Percentiles rank a stretch among this genome's conserved stretches.
Evolutionary conservation across 2,113 vertebrate genomes (phyloP).

Genomic region (Potamarius usumacintae): DNA sequence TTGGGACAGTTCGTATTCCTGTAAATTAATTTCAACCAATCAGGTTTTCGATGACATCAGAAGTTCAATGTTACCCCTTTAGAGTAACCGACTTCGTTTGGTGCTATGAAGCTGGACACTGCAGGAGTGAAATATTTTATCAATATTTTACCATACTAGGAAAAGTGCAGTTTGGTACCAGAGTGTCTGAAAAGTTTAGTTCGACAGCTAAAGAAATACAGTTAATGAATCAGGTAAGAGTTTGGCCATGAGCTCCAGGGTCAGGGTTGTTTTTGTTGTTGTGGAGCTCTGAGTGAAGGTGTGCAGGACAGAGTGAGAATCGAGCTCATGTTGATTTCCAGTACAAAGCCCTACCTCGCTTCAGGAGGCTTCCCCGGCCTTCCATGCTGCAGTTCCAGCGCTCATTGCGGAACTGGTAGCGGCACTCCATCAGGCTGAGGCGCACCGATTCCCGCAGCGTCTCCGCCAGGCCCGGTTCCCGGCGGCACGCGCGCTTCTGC

Average conservation of each 20-base stretch:
- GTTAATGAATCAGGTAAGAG: background rate
- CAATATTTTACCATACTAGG: no score
- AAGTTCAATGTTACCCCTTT: no score
- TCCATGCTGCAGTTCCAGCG: conserved; percentile 99
- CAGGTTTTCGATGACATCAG: no score
- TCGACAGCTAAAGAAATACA: background rate
- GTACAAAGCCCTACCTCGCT: conserved; percentile 80
- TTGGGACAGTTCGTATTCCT: no score
- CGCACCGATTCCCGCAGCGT: conserved; percentile 88
- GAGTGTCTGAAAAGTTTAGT: background rate
- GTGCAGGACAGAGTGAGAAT: background rate
- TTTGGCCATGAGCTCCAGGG: background rate
- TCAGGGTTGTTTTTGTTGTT: background rate
- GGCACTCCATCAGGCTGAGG: conserved; percentile 89
- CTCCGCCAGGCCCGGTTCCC: conserved; percentile 92
- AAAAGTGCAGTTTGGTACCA: background rate
- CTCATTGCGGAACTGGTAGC: conserved; percentile 91
- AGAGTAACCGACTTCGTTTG: no score
- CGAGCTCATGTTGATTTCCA: background rate
- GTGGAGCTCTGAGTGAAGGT: background rate
- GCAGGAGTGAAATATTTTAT: no score
- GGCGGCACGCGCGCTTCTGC: conserved; percentile 89
- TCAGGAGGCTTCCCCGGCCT: conserved; percentile 87
- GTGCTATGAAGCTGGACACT: no score
- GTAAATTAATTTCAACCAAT: no score